phyloP scores from a whole-genome alignment of 2,797 vertebrate species.

The Sebastolobus alascanus region DNA sequence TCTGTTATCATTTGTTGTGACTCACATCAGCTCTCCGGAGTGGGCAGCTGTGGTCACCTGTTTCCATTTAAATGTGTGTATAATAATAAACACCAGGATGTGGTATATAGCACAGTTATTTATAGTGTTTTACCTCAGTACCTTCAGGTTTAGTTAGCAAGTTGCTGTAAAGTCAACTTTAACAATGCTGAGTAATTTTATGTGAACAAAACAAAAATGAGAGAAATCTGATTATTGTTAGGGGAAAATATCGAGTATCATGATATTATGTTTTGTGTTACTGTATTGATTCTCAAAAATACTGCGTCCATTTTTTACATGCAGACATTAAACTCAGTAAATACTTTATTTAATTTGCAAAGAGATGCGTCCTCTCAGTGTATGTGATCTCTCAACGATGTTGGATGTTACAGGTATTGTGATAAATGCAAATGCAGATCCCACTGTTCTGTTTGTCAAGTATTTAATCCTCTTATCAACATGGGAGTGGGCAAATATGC shows the following conservation, averaged over 20 bases:
- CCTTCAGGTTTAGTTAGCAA: background rate
- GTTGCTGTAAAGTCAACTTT: background rate
- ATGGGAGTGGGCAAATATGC: too few species aligned
- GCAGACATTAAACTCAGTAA: background rate
- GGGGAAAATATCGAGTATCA: background rate
- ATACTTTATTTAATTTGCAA: background rate
- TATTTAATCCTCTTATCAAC: too few species aligned
- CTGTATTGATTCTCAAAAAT: background rate
- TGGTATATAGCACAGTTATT: background rate
- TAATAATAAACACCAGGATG: constrained; percentile 19
- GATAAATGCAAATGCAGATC: background rate
- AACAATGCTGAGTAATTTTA: background rate
- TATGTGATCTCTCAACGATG: background rate
- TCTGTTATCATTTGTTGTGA: constrained; percentile 4
- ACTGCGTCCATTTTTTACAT: background rate
- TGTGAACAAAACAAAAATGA: background rate
- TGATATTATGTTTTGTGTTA: background rate
- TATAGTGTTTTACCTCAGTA: background rate
- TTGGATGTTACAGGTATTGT: background rate
- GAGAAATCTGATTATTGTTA: background rate
- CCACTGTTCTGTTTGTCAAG: background rate
- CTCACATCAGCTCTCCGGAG: background rate
- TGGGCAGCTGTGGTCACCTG: constrained; percentile 21
- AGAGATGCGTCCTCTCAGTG: background rate
- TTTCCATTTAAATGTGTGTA: constrained; percentile 7